Evolutionary conservation across 1,140 invertebrate species (phyloP), one percentile per base, ranked within the genome.

Genomic region (Papilio helenus): DNA sequence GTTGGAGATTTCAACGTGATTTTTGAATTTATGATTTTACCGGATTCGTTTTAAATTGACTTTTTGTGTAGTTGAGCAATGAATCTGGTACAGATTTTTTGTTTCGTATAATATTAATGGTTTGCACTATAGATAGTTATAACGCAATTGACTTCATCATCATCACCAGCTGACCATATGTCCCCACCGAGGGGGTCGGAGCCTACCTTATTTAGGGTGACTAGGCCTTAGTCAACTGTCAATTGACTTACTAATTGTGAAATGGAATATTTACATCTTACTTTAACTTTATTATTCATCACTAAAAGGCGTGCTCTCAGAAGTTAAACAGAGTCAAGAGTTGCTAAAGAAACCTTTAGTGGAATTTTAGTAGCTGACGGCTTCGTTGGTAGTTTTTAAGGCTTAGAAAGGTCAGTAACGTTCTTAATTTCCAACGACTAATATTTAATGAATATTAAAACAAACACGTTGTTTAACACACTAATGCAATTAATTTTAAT

Each of bases 401-500:
- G 34, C 61, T 26, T 65, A 65, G 14, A 8, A 65, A 29, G 26
- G 14, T 3, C 1, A 29, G 58, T 65, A 20, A 29, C 8, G 1
- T 65, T 34, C 4, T n/a, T 26, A 61, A 61, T 61, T 61, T 34
- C 61, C 34, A 65, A 61, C 23, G 10, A 65, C 9, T 65, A 65
- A 61, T 4, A n/a, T 7, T 73, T 46, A 74, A 23, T 74, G 42
- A 74, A 74, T 26, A 16, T 74, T 51, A 74, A 46, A 74, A 74
- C 72, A 74, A 74, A 74, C 14, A 49, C 72, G 34, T 72, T 74
- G 72, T 74, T 74, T 51, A 9, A 74, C 72, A 74, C 20, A 74
- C 72, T 74, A 74, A 74, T 74, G 72, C 72, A 74, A 74, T 74
- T 74, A 74, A 49, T 46, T 74, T 74, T 74, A 74, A 74, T 74